Base-by-base conservation (phyloP, 2,113 vertebrate species). In the Halcyon malimbica region DNA sequence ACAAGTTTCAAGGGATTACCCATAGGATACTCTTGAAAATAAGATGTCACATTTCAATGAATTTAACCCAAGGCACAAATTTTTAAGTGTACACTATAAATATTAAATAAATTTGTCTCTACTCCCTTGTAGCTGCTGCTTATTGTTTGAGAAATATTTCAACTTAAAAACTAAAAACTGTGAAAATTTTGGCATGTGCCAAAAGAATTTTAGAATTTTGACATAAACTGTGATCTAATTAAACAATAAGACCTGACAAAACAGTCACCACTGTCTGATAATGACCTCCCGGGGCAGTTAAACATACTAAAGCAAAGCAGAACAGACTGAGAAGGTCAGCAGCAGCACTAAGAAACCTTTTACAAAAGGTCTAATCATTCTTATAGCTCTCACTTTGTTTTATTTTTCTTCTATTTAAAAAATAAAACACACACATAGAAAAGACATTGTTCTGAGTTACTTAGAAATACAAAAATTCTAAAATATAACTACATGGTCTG, bases 171-270 rank as follows among this genome's bases (percentile, higher is more conserved):
- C 76, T 94, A 95, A 97, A 98, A 94, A 97, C 97, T 98, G 97
- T 97, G 97, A 97, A 97, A 98, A 98, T 96, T 96, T 93, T 97
- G 97, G 96, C 98, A 98, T 98, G 94, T 98, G 98, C 98, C 98
- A 98, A 97, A 98, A 97, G 90, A 97, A 98, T 98, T 98, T 97
- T 95, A 96, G 93, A 98, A 97, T 88, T 97, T 94, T 87, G 89
- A 97, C 94, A 96, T 96, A 98, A 97, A 91, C 96, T 97, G 97
- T 98, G 97, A 98, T 98, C 97, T 98, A 98, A 98, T 98, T 98
- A 98, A 98, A 97, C 96, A 98, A 97, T 97, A 98, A 97, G 97
- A 98, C 96, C 89, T 98, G 98, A 98, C 97, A 98, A 98, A 98
- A 97, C 90, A 97, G 97, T 97, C 96, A 97, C 96, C 93, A 94